These are phyloP conservation scores for Catharus minimus DNA, from an alignment of 2,113 vertebrate genomes.

Conservation along the genomic window DNA sequence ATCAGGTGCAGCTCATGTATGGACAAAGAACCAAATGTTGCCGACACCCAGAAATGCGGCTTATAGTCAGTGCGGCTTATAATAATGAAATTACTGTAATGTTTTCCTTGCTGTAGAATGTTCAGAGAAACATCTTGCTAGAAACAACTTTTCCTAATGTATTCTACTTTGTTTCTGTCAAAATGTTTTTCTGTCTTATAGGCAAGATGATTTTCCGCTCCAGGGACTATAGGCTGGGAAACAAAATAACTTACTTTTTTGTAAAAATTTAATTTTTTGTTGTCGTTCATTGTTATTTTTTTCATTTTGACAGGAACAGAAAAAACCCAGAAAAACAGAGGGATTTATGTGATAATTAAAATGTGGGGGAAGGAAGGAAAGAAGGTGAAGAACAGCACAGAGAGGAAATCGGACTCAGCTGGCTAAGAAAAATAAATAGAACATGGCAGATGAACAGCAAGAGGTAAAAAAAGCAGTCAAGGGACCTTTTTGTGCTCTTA, in stretches of 20 bases:
- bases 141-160: background rate
- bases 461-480: background rate
- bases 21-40: no score
- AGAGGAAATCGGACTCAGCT: background rate
- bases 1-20: no score
- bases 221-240: background rate
- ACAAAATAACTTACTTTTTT: background rate
- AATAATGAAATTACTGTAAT: background rate
- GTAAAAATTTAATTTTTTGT: background rate
- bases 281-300: no score
- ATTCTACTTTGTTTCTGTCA: background rate
- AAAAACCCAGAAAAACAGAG: background rate
- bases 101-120: background rate
- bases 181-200: background rate
- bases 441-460: background rate
- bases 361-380: background rate
- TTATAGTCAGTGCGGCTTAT: no score
- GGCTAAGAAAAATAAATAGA: background rate
- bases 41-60: no score
- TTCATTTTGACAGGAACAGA: background rate
- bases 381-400: background rate
- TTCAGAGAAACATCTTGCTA: background rate
- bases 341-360: background rate
- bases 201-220: background rate
- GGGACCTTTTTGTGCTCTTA: background rate